Base-by-base conservation (phyloP, 2,113 vertebrate species). In the Erpornis zantholeuca region DNA sequence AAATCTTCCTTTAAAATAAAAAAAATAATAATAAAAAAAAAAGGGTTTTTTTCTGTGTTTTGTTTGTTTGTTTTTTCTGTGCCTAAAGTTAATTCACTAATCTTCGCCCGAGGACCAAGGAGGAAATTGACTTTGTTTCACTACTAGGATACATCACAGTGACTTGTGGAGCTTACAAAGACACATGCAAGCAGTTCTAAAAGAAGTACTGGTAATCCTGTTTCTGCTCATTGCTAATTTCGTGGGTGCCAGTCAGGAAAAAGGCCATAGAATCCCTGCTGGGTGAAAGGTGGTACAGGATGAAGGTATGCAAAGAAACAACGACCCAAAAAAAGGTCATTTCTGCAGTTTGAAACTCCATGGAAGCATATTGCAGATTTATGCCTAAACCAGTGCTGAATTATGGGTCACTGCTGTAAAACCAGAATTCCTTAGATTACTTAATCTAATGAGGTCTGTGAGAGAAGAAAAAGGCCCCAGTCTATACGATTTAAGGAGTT, bases 361-460 rank as follows among this genome's bases (percentile, higher is more conserved):
- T 38, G 53, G 54, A 86, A 92, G 70, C 23, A 69, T 52, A 75
- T 27, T 77, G 47, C 29, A 77, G 47, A 78, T 85, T 95, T 89
- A 88, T 76, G 86, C 65, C 75, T 90, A 91, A 82, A 24, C 25
- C 66, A 64, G 15, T 29, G 52, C 36, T 82, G 88, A 90, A 64
- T 83, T 95, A 86, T 54, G 57, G 72, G 75, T 86, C 78, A 86
- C 25, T 88, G 57, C 61, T 82, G n/a, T 79, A 92, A 96, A 89
- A 88, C 28, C 59, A 90, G 85, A 93, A 91, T 92, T 96, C 85
- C 66, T 91, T 65, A 76, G 53, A 59, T 90, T 82, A 83, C 71
- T 88, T 90, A 86, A 91, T 66, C 35, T 88, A 93, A 82, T 2
- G 4, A 93, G 38, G 45, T 80, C 54, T 14, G 1, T 9, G 36